Conservation (phyloP, 30 jellyfish, hydroid and myxozoan genomes). For the Morbakka virulenta region DNA sequence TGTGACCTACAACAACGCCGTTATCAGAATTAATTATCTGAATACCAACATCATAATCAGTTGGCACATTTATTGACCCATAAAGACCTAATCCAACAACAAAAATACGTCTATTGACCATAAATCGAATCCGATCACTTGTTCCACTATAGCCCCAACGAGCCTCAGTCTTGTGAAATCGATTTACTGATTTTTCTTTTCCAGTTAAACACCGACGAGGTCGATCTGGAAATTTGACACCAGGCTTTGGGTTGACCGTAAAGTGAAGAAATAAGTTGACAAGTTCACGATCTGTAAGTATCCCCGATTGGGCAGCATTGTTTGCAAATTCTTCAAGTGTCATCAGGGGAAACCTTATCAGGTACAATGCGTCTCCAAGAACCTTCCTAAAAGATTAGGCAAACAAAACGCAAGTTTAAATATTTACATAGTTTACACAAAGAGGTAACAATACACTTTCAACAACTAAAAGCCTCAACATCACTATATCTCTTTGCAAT, state of each 20-base stretch:
- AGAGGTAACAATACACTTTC: background rate
- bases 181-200: slow-evolving; percentile 86
- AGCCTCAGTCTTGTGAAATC: slow-evolving; percentile 94
- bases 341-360: slow-evolving; percentile 95
- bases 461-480: background rate
- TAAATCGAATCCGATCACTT: slow-evolving; percentile 90
- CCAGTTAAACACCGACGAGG: slow-evolving; percentile 98
- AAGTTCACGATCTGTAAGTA: slow-evolving; percentile 83
- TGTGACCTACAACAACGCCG: slow-evolving; percentile 86
- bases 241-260: slow-evolving; percentile 96
- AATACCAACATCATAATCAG: slow-evolving; percentile 93
- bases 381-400: slow-evolving; percentile 47
- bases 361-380: slow-evolving; percentile 77
- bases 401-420: background rate
- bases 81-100: slow-evolving; percentile 98
- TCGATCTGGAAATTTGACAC: slow-evolving; percentile 97
- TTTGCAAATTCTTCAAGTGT: slow-evolving; percentile 97
- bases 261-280: slow-evolving; percentile 88
- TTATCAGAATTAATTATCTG: slow-evolving; percentile 86
- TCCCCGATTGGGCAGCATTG: slow-evolving; percentile 97
- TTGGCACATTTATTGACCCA: slow-evolving; percentile 94
- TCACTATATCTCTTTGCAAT: too few relatives aligned
- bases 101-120: slow-evolving; percentile 78
- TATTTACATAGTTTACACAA: background rate
- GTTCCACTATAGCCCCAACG: slow-evolving; percentile 99